These are phyloP conservation scores for Sebastiscus tertius DNA, from an alignment of 2,797 vertebrate species.

Conservation along the genomic window DNA sequence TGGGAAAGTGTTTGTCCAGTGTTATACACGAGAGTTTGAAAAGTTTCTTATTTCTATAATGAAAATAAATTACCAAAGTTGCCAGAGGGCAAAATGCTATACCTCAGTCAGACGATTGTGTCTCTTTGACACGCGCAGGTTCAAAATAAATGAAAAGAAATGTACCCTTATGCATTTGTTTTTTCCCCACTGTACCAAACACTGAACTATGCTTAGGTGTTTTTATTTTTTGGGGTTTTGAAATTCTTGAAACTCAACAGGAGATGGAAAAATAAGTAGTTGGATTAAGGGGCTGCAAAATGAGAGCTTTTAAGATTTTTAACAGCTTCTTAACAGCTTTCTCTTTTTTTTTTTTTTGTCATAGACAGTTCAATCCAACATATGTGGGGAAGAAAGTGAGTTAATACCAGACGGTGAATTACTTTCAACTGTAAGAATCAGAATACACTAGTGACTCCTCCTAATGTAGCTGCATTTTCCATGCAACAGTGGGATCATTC, in stretches of 20 bases:
- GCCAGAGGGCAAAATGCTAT: neutral
- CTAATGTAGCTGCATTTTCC: neutral
- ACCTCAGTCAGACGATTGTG: neutral
- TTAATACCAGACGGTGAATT: neutral
- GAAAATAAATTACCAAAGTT: neutral
- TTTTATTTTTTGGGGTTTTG: neutral
- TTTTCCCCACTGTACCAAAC: neutral
- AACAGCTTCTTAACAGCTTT: neutral
- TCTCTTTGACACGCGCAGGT: neutral
- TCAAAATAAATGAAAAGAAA: neutral
- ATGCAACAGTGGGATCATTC: neutral
- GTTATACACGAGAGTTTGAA: neutral
- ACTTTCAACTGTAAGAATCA: neutral
- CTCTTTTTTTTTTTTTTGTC: neutral
- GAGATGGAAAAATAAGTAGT: too few relatives aligned
- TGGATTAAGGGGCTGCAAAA: neutral
- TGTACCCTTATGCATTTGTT: neutral
- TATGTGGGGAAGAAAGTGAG: neutral
- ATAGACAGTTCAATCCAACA: neutral
- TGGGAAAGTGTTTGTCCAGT: neutral
- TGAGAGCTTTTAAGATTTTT: neutral
- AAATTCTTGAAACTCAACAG: too few relatives aligned
- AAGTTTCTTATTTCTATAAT: neutral
- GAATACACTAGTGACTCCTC: neutral
- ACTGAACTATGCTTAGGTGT: neutral